Evolutionary conservation across 2,113 vertebrate species (phyloP).

Genomic region (Campylomormyrus tamandua): DNA sequence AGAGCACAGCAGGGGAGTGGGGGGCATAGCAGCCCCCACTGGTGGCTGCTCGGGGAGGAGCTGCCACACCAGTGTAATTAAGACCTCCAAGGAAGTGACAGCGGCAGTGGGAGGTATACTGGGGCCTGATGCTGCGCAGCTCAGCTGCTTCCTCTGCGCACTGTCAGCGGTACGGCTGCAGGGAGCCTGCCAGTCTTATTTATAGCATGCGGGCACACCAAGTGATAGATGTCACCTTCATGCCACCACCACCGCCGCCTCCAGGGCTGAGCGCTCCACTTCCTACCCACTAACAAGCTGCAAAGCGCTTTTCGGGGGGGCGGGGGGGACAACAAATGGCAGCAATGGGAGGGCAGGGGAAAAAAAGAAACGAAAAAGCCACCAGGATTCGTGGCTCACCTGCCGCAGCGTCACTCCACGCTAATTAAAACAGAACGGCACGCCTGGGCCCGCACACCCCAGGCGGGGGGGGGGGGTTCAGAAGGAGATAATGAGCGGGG

Average conservation of each 20-base stretch:
- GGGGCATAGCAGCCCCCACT: conserved; percentile 35
- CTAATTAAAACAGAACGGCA: conserved; percentile 43
- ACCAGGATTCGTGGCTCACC: conserved; percentile 20
- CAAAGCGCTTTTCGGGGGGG: conserved; percentile 44
- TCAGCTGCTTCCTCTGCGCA: conserved; percentile 61
- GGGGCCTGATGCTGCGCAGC: conserved; percentile 29
- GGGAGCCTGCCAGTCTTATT: conserved; percentile 56
- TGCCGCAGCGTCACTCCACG: conserved; percentile 24
- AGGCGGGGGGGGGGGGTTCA: conserved; percentile 26
- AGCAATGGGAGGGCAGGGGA: conserved; percentile 17
- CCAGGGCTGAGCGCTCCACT: conserved; percentile 47
- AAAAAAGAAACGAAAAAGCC: neutral
- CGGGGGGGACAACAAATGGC: conserved; percentile 1
- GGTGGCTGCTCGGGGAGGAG: conserved; percentile 31
- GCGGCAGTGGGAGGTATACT: conserved; percentile 29
- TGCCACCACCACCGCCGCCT: conserved; percentile 31
- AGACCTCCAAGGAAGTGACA: conserved; percentile 59
- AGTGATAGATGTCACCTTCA: conserved; percentile 72
- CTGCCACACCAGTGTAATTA: conserved; percentile 55
- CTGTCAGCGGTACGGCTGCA: conserved; percentile 55
- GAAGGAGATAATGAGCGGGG: conserved; percentile 20
- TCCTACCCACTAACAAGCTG: conserved; percentile 59
- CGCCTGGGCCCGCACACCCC: conserved; percentile 16
- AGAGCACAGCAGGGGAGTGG: conserved; percentile 33
- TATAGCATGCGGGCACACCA: conserved; percentile 54